Percentiles rank a stretch among this genome's conserved stretches.
Evolutionary conservation across 2,797 vertebrate genomes (phyloP).

Genomic region (Gephyroberyx darwinii): DNA sequence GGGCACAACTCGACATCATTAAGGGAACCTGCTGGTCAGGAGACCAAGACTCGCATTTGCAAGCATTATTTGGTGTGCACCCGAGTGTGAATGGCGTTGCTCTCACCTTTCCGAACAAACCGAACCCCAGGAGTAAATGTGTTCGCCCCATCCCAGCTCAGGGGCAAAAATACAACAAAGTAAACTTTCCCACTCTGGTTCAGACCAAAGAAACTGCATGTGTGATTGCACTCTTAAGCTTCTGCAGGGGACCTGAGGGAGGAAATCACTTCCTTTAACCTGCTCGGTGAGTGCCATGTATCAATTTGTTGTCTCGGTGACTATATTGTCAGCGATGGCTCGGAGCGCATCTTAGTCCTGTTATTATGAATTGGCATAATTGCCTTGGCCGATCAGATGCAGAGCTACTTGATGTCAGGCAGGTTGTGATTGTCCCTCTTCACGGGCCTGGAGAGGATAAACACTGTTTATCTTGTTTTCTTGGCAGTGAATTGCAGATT

Average conservation of each 20-base stretch:
- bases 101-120: too few relatives aligned
- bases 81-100: too few relatives aligned
- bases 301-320: slow-evolving; percentile 25
- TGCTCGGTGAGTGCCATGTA: not conserved
- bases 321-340: slow-evolving; percentile 2
- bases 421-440: slow-evolving; percentile 41
- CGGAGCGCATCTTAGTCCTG: slow-evolving; percentile 9
- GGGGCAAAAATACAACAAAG: too few relatives aligned
- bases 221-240: too few relatives aligned
- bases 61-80: too few relatives aligned
- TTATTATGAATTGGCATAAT: slow-evolving; percentile 43
- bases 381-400: slow-evolving; percentile 34
- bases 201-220: too few relatives aligned
- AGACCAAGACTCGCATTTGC: too few relatives aligned
- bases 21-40: too few relatives aligned
- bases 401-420: slow-evolving; percentile 40
- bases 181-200: too few relatives aligned
- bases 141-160: too few relatives aligned
- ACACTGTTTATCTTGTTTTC: slow-evolving; percentile 53
- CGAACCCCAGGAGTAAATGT: too few relatives aligned
- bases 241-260: not conserved
- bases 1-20: too few relatives aligned
- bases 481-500: slow-evolving; percentile 56
- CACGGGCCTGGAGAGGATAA: slow-evolving; percentile 20
- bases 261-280: not conserved